phyloP scores from a whole-genome alignment of 2,797 vertebrate species.

The Parauchenoglanis ngamensis region DNA sequence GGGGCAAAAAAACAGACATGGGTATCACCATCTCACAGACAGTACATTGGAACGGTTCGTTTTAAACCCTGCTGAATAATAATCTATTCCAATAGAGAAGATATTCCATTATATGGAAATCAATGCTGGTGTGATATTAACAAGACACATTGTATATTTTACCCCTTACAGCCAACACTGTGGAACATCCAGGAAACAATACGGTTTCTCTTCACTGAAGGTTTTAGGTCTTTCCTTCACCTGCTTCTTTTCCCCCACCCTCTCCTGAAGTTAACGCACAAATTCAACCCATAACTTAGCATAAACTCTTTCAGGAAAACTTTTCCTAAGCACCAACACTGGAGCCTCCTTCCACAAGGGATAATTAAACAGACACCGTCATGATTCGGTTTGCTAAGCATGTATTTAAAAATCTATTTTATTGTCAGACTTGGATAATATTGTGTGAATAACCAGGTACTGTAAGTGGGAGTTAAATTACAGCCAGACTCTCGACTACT shows the following conservation, averaged over 20 bases:
- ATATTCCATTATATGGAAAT: background rate
- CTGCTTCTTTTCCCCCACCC: background rate
- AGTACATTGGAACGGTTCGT: background rate
- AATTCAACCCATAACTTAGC: background rate
- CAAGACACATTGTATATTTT: background rate
- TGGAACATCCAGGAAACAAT: background rate
- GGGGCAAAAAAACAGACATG: background rate
- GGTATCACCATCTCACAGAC: background rate
- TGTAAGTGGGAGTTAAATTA: background rate
- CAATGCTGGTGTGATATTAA: background rate
- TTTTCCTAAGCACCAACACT: background rate
- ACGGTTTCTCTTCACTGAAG: rapidly evolving
- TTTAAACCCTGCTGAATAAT: background rate
- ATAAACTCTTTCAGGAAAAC: background rate
- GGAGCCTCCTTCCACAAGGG: background rate
- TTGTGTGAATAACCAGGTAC: background rate
- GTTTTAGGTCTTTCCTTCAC: background rate
- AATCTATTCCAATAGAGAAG: background rate
- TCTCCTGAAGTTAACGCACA: too few species aligned
- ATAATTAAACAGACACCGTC: background rate
- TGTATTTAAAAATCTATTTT: too few species aligned
- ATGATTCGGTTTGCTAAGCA: background rate
- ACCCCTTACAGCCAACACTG: background rate
- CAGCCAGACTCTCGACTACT: background rate
- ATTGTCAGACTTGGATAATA: background rate